phyloP scores from a whole-genome alignment of 1,140 invertebrate genomes.

The Leptinotarsa undecemlineata region DNA sequence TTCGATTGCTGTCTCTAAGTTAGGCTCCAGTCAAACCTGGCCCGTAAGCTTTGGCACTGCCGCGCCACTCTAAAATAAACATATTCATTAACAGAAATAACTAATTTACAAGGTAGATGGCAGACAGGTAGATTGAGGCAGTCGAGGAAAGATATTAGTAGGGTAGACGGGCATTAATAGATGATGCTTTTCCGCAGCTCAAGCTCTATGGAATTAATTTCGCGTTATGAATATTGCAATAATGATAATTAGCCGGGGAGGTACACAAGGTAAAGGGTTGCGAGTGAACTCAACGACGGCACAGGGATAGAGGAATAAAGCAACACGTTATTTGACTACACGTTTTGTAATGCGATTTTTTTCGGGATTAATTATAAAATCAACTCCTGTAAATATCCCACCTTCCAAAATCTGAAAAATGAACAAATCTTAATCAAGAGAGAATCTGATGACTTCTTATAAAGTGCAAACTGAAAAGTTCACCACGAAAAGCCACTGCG shows the following conservation, averaged over 20 bases:
- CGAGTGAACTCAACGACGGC: neutral
- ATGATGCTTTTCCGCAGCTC: slow-evolving; percentile 24
- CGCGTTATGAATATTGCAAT: slow-evolving; percentile 26
- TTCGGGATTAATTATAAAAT: too few relatives aligned
- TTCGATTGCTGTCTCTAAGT: neutral
- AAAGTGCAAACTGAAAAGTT: too few relatives aligned
- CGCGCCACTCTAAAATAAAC: slow-evolving; percentile 16
- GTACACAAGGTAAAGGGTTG: neutral
- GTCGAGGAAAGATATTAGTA: slow-evolving; percentile 7
- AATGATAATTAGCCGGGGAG: slow-evolving; percentile 17
- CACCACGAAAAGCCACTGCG: too few relatives aligned
- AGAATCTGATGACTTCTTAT: too few relatives aligned
- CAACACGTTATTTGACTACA: too few relatives aligned
- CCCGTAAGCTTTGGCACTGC: slow-evolving; percentile 9
- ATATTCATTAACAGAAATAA: slow-evolving; percentile 23
- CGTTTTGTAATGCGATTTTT: too few relatives aligned
- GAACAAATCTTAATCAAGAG: too few relatives aligned
- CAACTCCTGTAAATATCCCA: too few relatives aligned
- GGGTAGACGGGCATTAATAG: slow-evolving; percentile 11
- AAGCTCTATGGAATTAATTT: slow-evolving; percentile 23
- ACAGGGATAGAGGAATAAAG: too few relatives aligned
- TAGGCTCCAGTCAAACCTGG: neutral
- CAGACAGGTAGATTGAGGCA: slow-evolving; percentile 9
- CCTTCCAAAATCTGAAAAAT: too few relatives aligned
- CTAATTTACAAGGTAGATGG: slow-evolving; percentile 22